Conservation (phyloP, 2,797 vertebrate species). For the Lepilemur septentrionalis region DNA sequence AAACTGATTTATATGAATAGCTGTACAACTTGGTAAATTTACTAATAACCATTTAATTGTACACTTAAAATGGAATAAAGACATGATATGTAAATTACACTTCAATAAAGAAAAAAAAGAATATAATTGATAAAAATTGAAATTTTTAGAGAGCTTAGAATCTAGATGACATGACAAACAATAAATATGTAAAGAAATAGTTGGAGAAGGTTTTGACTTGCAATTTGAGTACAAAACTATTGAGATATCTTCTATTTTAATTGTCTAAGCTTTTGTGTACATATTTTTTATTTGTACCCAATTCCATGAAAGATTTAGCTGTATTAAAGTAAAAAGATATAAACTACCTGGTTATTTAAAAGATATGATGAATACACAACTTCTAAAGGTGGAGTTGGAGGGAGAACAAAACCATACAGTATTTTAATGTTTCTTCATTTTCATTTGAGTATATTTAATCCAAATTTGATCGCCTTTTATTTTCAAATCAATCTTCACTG, state of each 20-base stretch:
- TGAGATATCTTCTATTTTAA: background rate
- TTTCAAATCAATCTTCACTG: slow-evolving; percentile 74
- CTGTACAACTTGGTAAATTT: no score
- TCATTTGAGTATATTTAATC: slow-evolving; percentile 69
- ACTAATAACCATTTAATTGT: no score
- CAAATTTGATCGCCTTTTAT: slow-evolving; percentile 59
- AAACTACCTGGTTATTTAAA: slow-evolving; percentile 37
- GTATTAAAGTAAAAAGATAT: background rate
- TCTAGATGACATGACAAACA: background rate
- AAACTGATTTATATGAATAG: no score
- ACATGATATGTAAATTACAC: no score
- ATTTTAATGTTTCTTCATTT: slow-evolving; percentile 43
- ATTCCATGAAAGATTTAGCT: slow-evolving; percentile 8
- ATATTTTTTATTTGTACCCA: background rate
- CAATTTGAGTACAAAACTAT: background rate
- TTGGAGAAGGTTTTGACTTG: background rate
- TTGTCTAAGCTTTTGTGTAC: background rate
- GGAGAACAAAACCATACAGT: slow-evolving; percentile 33
- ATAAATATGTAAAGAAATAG: background rate
- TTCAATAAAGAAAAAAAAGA: background rate
- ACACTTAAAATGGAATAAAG: no score
- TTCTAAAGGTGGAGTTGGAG: background rate
- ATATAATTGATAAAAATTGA: background rate
- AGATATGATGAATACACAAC: slow-evolving; percentile 41
- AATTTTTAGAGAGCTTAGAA: background rate